Conservation (phyloP, 2,888 invertebrate species). For the Petrophora chlorosata region DNA sequence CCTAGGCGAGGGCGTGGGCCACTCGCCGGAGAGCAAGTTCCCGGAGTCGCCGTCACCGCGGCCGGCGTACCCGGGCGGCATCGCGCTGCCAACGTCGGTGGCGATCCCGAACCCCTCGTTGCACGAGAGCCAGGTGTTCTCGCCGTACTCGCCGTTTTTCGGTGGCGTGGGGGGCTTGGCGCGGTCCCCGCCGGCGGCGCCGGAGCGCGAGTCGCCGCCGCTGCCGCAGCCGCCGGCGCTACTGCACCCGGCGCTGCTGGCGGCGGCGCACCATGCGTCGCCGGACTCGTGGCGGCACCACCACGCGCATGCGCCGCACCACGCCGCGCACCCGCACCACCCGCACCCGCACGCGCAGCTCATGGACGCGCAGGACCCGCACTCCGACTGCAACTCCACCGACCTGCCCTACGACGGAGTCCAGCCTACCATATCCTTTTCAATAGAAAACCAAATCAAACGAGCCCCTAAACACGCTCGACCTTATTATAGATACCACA, state of each 20-base stretch:
- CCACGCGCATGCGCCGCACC: slow-evolving; percentile 90
- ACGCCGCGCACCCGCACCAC: slow-evolving; percentile 88
- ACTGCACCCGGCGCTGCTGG: slow-evolving; percentile 93
- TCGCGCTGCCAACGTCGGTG: slow-evolving; percentile 96
- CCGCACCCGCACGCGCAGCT: slow-evolving; percentile 81
- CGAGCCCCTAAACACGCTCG: no score
- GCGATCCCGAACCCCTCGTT: slow-evolving; percentile 98
- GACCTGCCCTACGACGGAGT: slow-evolving; percentile 96
- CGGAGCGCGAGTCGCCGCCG: slow-evolving; percentile 92
- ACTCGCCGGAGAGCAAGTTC: slow-evolving; percentile 85
- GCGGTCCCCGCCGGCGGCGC: slow-evolving; percentile 85
- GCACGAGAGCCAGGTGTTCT: slow-evolving; percentile 96
- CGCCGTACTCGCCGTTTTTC: slow-evolving; percentile 95
- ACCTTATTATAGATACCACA: no score
- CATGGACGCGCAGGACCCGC: slow-evolving; percentile 93
- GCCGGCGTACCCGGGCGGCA: slow-evolving; percentile 90
- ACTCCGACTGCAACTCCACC: slow-evolving; percentile 95
- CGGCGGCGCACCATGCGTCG: slow-evolving; percentile 92
- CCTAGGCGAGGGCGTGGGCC: slow-evolving; percentile 90
- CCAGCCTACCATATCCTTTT: slow-evolving; percentile 98
- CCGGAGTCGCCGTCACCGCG: slow-evolving; percentile 89
- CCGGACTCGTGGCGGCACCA: slow-evolving; percentile 91
- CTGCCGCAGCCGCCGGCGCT: slow-evolving; percentile 93
- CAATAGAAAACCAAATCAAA: no score
- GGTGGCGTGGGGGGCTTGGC: slow-evolving; percentile 82